Base-by-base conservation (phyloP, 2,113 vertebrate genomes). In the Morone saxatilis region DNA sequence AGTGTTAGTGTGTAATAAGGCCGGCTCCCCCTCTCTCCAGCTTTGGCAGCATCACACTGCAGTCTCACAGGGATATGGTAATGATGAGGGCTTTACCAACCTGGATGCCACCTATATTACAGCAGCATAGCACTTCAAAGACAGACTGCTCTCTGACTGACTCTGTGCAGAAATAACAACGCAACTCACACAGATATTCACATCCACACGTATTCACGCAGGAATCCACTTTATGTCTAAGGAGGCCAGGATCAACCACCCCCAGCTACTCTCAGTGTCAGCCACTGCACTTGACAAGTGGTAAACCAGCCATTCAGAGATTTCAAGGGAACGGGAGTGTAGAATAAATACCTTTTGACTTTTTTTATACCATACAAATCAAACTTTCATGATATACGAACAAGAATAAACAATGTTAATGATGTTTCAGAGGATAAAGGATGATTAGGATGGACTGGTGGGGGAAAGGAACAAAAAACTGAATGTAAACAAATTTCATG, bases 121-220 rank as follows among this genome's bases (percentile, higher is more conserved):
- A 90, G 90, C 89, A 86, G 86, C 81, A 82, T 16, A 82, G 75
- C 89, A 90, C 91, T 89, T 94, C 93, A 94, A 91, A 94, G 87
- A 88, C 91, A 90, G 79, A 62, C 84, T 71, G 87, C 75, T 91
- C 81, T 83, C 90, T 83, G 85, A 84, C 82, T 62, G 88, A 81
- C 78, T 84, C 40, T 54, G 41, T 80, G 87, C 89, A 89, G 81
- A 88, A 94, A 92, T 76, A 90, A 80, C 85, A 76, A 61, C 70
- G 76, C 36, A 45, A 60, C 60, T 65, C 71, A 47, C 51, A 62
- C 75, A 82, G 48, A 76, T 60, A 60, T 57, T 22, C 66, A 75
- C 80, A 71, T 53, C 54, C n/a, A 69, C 41, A 70, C 43, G 40
- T 69, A 50, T 31, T 22, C 66, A 75, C 80, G 60, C 69, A 36